Conservation (phyloP, 2,797 vertebrate genomes). For the Phrynocephalus vlangalii region DNA sequence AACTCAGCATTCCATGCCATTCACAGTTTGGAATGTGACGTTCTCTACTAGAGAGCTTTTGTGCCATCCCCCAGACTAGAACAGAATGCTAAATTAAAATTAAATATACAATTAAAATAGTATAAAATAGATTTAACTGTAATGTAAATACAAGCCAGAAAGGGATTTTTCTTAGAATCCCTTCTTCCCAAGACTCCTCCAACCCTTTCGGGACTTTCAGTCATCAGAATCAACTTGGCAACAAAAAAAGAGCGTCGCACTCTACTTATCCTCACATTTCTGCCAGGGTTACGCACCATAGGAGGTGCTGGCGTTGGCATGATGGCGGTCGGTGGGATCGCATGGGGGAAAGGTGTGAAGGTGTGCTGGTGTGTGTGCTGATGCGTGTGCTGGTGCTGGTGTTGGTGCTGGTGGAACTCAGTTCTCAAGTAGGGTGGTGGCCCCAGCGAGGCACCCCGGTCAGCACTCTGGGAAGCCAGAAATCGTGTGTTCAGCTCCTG, state of each 20-base stretch:
- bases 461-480: slow-evolving; percentile 94
- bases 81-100: too few relatives aligned
- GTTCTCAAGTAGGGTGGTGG: slow-evolving; percentile 96
- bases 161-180: neutral
- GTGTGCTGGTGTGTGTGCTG: slow-evolving; percentile 99
- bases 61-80: too few relatives aligned
- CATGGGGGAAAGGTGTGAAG: slow-evolving; percentile 97
- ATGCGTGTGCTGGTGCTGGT: slow-evolving; percentile 98
- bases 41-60: too few relatives aligned
- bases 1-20: too few relatives aligned
- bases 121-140: too few relatives aligned
- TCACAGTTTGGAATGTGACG: too few relatives aligned
- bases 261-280: slow-evolving; percentile 98
- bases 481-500: slow-evolving; percentile 99
- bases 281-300: slow-evolving; percentile 99
- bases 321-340: slow-evolving; percentile 89
- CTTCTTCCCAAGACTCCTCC: slow-evolving; percentile 19
- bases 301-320: slow-evolving; percentile 98
- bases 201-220: slow-evolving; percentile 25
- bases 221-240: slow-evolving; percentile 26
- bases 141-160: too few relatives aligned
- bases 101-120: too few relatives aligned
- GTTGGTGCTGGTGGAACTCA: slow-evolving; percentile 98
- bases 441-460: slow-evolving; percentile 92
- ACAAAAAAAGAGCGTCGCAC: slow-evolving; percentile 76